These are phyloP conservation scores for Sphaerodactylus townsendi DNA, from an alignment of 2,113 vertebrate genomes.

Conservation along the genomic window DNA sequence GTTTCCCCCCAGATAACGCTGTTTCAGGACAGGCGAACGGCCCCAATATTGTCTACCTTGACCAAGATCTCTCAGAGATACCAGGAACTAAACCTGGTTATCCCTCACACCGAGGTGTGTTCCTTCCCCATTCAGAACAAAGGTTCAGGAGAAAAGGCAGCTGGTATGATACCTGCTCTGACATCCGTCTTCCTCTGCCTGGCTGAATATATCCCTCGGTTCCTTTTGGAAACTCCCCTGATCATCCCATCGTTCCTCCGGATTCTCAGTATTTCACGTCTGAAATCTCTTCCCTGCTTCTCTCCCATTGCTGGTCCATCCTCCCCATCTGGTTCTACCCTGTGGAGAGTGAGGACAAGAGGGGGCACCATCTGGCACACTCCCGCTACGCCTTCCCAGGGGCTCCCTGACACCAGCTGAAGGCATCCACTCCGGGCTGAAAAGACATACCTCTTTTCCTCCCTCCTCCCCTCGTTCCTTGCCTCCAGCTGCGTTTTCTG, in stretches of 20 bases:
- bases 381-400: not conserved
- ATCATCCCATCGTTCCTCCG: not conserved
- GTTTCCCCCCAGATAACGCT: not conserved
- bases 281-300: not conserved
- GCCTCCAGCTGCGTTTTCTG: not conserved
- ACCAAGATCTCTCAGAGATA: not conserved
- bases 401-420: not conserved
- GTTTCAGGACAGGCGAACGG: too few species aligned
- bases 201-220: not conserved
- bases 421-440: not conserved
- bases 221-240: not conserved
- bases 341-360: not conserved
- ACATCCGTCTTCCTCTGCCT: not conserved
- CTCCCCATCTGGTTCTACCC: conserved; percentile 1
- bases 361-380: not conserved
- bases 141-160: not conserved
- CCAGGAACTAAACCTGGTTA: not conserved
- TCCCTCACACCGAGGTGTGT: not conserved
- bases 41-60: too few species aligned
- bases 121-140: not conserved
- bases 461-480: not conserved
- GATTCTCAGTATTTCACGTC: not conserved
- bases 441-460: not conserved
- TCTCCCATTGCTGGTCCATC: not conserved
- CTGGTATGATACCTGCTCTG: not conserved